Evolutionary conservation across 2,797 vertebrate genomes (phyloP), one percentile per base, ranked within the genome.

Genomic region (Channa striata): DNA sequence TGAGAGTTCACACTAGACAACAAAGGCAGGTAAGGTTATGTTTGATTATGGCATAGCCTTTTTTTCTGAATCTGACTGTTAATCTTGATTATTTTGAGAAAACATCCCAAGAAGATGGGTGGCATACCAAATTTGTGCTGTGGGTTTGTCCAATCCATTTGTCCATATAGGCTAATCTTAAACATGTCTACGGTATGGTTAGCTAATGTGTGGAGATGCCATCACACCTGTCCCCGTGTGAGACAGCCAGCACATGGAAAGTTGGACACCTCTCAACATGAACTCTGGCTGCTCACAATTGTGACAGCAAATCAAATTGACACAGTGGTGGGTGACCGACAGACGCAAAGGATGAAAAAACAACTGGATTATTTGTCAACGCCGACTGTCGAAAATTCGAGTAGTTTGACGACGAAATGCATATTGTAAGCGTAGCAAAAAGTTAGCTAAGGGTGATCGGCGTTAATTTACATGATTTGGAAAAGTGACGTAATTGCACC

Each of bases 401-500:
- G 59, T 11, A 50, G 70, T 40, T 64, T 47, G 20, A 75, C 50
- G 57, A 62, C 23, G 44, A 56, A 71, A 59, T 33, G 21, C 56
- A 47, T 30, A 16, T 74, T 63, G 47, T 62, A 64, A 66, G 69
- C 72, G 52, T 46, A 66, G 47, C 12, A 19, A 71, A 87, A 90
- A 91, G 88, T 91, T 92, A 81, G 77, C 79, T 11, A 37, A 50
- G 71, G 64, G 30, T 59, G 74, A 84, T 75, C 59, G 39, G 72
- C 76, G 82, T 90, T 79, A 37, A 89, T 91, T 86, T 91, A 92
- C 84, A 88, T 87, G 85, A 78, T 90, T 85, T 89, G 25, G 60
- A 78, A 89, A 92, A 87, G 89, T 92, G 89, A 92, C 91, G 91
- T 92, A 91, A 93, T 90, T 88, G 88, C 85, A 90, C 84, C 89